Evolutionary conservation across 2,113 vertebrate species (phyloP).

Genomic region (Scopus umbretta): DNA sequence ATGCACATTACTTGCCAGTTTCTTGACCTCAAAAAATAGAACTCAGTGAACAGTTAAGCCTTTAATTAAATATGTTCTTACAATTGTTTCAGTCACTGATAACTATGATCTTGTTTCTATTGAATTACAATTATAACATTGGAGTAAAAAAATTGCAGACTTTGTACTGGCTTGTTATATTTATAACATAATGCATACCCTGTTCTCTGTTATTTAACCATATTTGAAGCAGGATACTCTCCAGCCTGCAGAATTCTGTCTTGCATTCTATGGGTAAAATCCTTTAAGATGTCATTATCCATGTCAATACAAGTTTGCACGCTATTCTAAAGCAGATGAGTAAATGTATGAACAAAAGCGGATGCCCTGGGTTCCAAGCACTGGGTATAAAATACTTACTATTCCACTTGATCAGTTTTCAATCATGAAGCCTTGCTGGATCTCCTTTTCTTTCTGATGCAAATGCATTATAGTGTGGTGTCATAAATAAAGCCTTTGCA

Average conservation of each 20-base stretch:
- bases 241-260: neutral
- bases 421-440: neutral
- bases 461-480: neutral
- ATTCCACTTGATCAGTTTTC: neutral
- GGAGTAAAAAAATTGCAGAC: conserved; percentile 60
- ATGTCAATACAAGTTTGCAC: neutral
- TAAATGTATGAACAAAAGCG: neutral
- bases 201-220: conserved; percentile 40
- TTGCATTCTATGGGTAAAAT: neutral
- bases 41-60: neutral
- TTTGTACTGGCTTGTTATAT: conserved; percentile 31
- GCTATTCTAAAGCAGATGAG: neutral
- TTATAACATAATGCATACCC: conserved; percentile 37
- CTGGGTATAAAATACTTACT: neutral
- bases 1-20: conserved; percentile 6
- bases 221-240: neutral
- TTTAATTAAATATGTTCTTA: conserved; percentile 54
- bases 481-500: neutral
- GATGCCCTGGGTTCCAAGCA: neutral
- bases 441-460: neutral
- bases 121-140: conserved; percentile 57
- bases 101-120: conserved; percentile 54
- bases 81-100: conserved; percentile 33
- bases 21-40: conserved; percentile 24
- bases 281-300: neutral